phyloP scores from a whole-genome alignment of 2,888 invertebrate species.

The Mesorhabditis spiculigera region DNA sequence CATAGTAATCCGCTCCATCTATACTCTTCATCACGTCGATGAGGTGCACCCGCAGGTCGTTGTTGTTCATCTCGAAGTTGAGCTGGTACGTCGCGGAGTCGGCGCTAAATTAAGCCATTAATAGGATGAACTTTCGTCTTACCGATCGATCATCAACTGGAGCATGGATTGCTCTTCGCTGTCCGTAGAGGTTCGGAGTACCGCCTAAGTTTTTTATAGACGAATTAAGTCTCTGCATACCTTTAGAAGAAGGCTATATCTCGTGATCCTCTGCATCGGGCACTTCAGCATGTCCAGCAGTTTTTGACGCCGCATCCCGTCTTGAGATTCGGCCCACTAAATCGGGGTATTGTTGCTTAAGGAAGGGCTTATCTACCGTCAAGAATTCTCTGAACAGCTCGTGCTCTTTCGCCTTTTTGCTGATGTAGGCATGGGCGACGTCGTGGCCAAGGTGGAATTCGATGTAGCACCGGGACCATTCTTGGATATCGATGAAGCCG shows the following conservation, averaged over 20 bases:
- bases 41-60: conserved; percentile 43
- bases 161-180: conserved; percentile 38
- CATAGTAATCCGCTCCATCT: conserved; percentile 81
- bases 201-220: conserved; percentile 27
- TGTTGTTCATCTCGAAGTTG: conserved; percentile 48
- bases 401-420: conserved; percentile 72
- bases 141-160: conserved; percentile 39
- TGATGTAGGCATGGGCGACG: conserved; percentile 80
- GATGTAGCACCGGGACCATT: conserved; percentile 74
- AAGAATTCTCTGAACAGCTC: conserved; percentile 83
- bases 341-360: background rate
- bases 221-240: conserved; percentile 62
- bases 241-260: conserved; percentile 82
- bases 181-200: conserved; percentile 40
- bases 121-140: conserved; percentile 27
- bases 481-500: conserved; percentile 72
- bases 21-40: conserved; percentile 72
- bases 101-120: conserved; percentile 7
- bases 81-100: conserved; percentile 26
- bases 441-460: conserved; percentile 83
- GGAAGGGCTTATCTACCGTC: conserved; percentile 65
- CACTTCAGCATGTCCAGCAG: conserved; percentile 81
- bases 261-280: conserved; percentile 92
- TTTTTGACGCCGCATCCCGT: conserved; percentile 80
- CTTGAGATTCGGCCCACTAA: conserved; percentile 87